Conservation (phyloP, 2,113 vertebrate species). For the Chloroceryle aenea region DNA sequence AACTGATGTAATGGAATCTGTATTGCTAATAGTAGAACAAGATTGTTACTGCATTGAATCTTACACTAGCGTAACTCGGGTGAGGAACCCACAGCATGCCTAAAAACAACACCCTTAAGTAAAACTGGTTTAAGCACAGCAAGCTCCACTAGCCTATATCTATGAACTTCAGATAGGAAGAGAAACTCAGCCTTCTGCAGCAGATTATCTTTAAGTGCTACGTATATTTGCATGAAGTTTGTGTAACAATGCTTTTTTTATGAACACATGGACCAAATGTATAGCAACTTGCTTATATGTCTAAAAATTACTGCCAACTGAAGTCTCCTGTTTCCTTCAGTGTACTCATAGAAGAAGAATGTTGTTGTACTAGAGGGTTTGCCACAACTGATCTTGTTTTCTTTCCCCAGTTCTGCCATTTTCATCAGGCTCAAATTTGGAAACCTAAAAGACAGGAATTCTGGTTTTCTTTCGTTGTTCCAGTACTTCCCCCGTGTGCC, state of each 20-base stretch:
- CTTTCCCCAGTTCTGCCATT: not conserved
- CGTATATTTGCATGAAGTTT: not conserved
- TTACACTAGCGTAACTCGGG: not conserved
- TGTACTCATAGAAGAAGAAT: not conserved
- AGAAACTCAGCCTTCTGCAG: not conserved
- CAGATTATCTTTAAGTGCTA: not conserved
- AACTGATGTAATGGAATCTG: not conserved
- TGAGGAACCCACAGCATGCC: not conserved
- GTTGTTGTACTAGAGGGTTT: not conserved
- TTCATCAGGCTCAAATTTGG: conserved; percentile 1
- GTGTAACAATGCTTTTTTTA: not conserved
- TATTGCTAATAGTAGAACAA: not conserved
- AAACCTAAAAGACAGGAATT: not conserved
- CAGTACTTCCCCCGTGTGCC: not conserved
- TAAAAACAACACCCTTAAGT: not conserved
- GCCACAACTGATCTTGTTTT: not conserved
- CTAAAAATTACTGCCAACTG: not conserved
- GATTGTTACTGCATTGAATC: not conserved
- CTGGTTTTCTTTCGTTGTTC: not conserved
- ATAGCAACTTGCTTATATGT: not conserved
- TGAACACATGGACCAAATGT: not conserved
- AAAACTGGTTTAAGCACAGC: not conserved
- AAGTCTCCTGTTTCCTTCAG: not conserved
- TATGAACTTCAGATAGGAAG: not conserved
- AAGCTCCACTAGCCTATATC: not conserved